phyloP scores from a whole-genome alignment of 2,797 vertebrate genomes.

The Girardinus metallicus region DNA sequence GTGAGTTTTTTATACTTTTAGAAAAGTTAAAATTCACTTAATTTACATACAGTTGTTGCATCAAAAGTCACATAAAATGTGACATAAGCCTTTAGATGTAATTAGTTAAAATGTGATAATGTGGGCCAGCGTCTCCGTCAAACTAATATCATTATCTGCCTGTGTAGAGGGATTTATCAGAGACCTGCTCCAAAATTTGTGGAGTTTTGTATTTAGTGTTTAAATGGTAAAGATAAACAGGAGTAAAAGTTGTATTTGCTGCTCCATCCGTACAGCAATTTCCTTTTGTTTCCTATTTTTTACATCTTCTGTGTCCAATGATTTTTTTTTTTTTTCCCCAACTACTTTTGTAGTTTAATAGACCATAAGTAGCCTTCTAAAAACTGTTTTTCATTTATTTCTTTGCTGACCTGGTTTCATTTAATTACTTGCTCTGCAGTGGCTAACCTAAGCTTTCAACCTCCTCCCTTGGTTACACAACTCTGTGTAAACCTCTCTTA shows the following conservation, averaged over 20 bases:
- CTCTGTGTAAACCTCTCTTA: conserved; percentile 27
- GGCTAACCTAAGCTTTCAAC: conserved; percentile 23
- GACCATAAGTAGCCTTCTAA: conserved; percentile 3
- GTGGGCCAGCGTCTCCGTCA: no score
- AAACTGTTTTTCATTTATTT: conserved; percentile 2
- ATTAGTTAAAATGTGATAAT: neutral
- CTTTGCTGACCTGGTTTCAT: conserved; percentile 51
- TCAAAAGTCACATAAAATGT: neutral
- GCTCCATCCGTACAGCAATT: neutral
- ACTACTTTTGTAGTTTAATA: conserved; percentile 10
- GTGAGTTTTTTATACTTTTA: neutral
- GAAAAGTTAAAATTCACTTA: neutral
- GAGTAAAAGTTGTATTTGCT: neutral
- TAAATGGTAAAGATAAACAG: neutral
- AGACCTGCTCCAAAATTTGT: neutral
- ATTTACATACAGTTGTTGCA: neutral
- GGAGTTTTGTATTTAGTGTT: neutral
- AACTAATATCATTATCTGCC: no score
- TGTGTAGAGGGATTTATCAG: neutral
- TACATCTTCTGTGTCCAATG: neutral
- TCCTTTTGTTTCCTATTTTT: neutral
- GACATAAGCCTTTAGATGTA: neutral
- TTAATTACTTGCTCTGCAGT: conserved; percentile 45
- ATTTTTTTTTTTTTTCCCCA: neutral
- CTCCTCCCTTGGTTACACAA: conserved; percentile 23